These are phyloP conservation scores for Drosophila robusta DNA, from an alignment of 2,888 invertebrate genomes.

Conservation along the genomic window DNA sequence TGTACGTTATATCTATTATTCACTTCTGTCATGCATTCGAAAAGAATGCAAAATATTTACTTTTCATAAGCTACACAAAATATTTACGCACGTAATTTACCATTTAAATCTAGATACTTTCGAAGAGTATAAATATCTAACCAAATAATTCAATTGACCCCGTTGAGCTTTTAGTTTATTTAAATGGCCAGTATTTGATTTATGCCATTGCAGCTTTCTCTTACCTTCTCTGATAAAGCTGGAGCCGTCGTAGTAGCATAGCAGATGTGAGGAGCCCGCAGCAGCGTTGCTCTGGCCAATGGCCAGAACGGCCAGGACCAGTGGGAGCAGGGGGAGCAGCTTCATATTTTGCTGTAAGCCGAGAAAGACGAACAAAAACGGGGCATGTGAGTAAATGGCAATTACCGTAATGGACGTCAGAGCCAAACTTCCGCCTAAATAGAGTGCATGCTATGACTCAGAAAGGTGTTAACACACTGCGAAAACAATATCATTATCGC, in stretches of 20 bases:
- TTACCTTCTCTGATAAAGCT: slow-evolving; percentile 83
- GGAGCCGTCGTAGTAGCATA: slow-evolving; percentile 83
- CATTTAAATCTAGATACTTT: too few species aligned
- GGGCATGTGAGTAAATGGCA: slow-evolving; percentile 20
- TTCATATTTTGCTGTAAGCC: slow-evolving; percentile 71
- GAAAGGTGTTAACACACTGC: slow-evolving; percentile 3
- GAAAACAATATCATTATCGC: neutral
- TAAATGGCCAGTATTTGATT: too few species aligned
- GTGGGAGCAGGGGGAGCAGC: slow-evolving; percentile 68
- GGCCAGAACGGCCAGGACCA: slow-evolving; percentile 71
- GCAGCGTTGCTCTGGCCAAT: slow-evolving; percentile 59
- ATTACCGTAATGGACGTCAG: slow-evolving; percentile 26
- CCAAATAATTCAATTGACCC: too few species aligned
- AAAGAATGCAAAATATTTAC: too few species aligned
- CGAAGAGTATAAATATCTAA: too few species aligned
- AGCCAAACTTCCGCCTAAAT: neutral
- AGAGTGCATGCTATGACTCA: slow-evolving; percentile 13
- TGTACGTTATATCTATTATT: too few species aligned
- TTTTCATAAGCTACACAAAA: too few species aligned
- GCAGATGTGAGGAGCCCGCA: slow-evolving; percentile 61
- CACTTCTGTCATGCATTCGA: too few species aligned
- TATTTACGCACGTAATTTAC: too few species aligned
- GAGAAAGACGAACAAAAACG: slow-evolving; percentile 15
- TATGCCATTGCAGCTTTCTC: slow-evolving; percentile 10
- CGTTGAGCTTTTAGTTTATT: too few species aligned